Percentiles rank a stretch among this genome's conserved stretches.
Evolutionary conservation across 2,888 invertebrate species (phyloP).

Genomic region (Gisinianus flammeolus): DNA sequence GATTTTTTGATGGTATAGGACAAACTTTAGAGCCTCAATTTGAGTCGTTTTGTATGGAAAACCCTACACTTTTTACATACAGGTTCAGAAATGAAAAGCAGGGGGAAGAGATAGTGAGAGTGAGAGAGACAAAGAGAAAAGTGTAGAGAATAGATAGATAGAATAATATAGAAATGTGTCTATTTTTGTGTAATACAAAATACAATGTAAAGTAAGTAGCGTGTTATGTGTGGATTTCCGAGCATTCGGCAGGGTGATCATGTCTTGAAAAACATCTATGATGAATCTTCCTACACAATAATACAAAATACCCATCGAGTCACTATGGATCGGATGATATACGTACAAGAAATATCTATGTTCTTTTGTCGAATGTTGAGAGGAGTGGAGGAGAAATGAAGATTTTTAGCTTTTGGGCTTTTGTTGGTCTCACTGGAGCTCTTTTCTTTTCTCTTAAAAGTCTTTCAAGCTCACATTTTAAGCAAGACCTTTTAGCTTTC

Average conservation of each 20-base stretch:
- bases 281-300: not conserved
- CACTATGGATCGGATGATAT: constrained; percentile 10
- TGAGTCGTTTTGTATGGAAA: no score
- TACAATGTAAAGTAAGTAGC: not conserved
- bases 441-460: constrained; percentile 46
- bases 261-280: constrained; percentile 3
- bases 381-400: constrained; percentile 40
- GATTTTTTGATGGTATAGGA: no score
- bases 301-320: not conserved
- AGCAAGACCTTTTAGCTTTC: constrained; percentile 40
- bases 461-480: constrained; percentile 44
- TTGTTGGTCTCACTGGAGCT: constrained; percentile 49
- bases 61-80: no score
- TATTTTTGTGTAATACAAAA: not conserved
- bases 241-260: not conserved
- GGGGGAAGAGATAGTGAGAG: constrained; percentile 22
- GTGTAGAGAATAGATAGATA: not conserved
- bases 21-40: no score
- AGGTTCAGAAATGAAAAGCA: no score
- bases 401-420: constrained; percentile 47
- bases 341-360: not conserved
- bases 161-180: not conserved
- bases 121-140: constrained; percentile 2
- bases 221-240: constrained; percentile 1
- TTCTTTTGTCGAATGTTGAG: constrained; percentile 11